Evolutionary conservation across 2,113 vertebrate genomes (phyloP), one percentile per base, ranked within the genome.

Genomic region (Tylochromis polylepis): DNA sequence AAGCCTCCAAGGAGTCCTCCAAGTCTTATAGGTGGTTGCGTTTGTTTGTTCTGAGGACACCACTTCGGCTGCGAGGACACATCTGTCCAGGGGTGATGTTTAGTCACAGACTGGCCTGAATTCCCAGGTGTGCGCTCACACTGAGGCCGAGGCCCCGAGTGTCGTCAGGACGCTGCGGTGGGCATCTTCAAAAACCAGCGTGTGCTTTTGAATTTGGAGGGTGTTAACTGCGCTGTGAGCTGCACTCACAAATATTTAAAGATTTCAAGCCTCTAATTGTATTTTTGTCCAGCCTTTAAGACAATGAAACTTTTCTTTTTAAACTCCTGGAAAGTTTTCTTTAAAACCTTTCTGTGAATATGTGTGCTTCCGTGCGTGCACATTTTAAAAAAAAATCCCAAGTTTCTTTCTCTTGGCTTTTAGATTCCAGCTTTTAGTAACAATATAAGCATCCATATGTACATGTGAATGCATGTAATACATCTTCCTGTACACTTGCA

Each of bases 61-160:
- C 55, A 56, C 53, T 65, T 31, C 1, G 31, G 60, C 90, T 14
- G 24, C 1, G 82, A 91, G 87, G 85, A 88, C 92, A 92, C 88
- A 94, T 94, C 91, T 88, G 92, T 89, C 85, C 87, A 27, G 88
- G 89, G 46, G 65, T 8, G 43, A 84, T 86, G 93, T 92, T 95
- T 92, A 67, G 91, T 85, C 83, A 75, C 82, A 31, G 81, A 60
- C 82, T 56, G 4, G 59, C 70, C 91, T 79, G 87, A 94, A 92
- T 92, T 94, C 91, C 88, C 93, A 94, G 92, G 94, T 93, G 94
- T 92, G 90, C 75, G 53, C 81, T 85, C 93, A 80, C 88, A 10
- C 92, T 83, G 93, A 49, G 87, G 24, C 85, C 2, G 81, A 67
- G 93, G 82, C 86, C 91, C 88, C 2, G 81, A 55, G 59, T n/a